Evolutionary conservation across 2,888 invertebrate genomes (phyloP).

Genomic region (Elysia crispata): DNA sequence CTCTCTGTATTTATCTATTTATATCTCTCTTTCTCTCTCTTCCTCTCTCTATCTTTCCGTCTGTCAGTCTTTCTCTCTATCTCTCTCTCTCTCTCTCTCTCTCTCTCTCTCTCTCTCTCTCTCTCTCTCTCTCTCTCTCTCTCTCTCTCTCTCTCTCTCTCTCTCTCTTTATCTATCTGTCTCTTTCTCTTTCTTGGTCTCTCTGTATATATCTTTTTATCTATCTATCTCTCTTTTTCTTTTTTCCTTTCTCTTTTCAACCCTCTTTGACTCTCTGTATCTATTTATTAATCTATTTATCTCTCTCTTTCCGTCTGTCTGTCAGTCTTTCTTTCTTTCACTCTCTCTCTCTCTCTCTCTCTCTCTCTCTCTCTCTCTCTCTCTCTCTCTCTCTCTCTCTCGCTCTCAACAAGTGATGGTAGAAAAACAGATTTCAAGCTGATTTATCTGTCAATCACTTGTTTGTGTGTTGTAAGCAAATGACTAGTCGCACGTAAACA

Average conservation of each 20-base stretch:
- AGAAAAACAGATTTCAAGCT: too few species aligned
- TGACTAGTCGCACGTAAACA: too few species aligned
- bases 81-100: neutral
- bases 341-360: too few species aligned
- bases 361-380: neutral
- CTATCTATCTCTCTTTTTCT: neutral
- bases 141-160: conserved; percentile 1
- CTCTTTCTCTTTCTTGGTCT: conserved; percentile 10
- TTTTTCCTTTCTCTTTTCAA: neutral
- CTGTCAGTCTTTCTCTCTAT: too few species aligned
- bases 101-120: neutral
- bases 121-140: neutral
- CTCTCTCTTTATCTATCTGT: conserved; percentile 11
- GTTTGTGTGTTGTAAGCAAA: too few species aligned
- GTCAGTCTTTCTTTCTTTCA: too few species aligned
- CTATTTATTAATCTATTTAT: conserved; percentile 37
- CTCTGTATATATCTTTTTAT: neutral
- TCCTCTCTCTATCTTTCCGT: too few species aligned
- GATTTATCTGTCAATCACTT: too few species aligned
- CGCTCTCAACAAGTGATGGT: too few species aligned
- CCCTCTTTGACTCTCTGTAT: conserved; percentile 14
- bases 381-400: too few species aligned
- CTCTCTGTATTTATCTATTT: too few species aligned
- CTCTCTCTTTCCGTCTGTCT: conserved; percentile 1
- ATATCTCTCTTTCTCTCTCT: too few species aligned